Base-by-base conservation (phyloP, 2,797 vertebrate species). In the Triplophysa yarkandensis region DNA sequence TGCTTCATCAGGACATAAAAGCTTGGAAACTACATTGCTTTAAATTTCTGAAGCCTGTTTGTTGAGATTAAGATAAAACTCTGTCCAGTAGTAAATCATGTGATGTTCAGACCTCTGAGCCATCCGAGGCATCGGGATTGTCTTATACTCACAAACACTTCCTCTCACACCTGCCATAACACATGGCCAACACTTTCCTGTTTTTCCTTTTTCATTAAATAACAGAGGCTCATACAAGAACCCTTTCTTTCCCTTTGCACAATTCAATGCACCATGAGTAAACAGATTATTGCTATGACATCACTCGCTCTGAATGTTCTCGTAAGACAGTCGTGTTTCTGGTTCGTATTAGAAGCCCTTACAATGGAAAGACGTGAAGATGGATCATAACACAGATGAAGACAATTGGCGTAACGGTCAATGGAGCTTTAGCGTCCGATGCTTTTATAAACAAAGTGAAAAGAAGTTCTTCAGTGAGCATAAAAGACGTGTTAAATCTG, bases 221-320 rank as follows among this genome's bases (percentile, higher is more conserved):
- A 43, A 43, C 41, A 17, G 14, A 43, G 1, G 14, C 9, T 14
- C 36, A 10, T 39, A 57, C 34, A 43, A 21, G 17, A 43, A 57
- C 11, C 17, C 4, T 32, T 44, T 44, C 6, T 30, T 30, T 46
- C 14, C 19, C 23, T 19, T 72, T 71, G 48, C 19, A 17, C 55
- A 65, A 10, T 44, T 63, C 13, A 66, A 9, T 13, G 41, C 34
- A 46, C 36, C n/a, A 10, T 27, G 46, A 58, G 50, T 50, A 75
- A 58, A 55, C 27, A 75, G 73, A 28, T 77, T 62, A 75, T 72
- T 78, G 32, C 36, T 55, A 76, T 89, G 88, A 91, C 81, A 85
- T 89, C 85, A 88, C 65, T 54, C 58, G 19, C 54, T 75, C 82
- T 74, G 85, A 89, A 88, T 86, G 84, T 83, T 84, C 83, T 83